Base-by-base conservation (phyloP, 2,797 vertebrate genomes). In the Rhinella marina region DNA sequence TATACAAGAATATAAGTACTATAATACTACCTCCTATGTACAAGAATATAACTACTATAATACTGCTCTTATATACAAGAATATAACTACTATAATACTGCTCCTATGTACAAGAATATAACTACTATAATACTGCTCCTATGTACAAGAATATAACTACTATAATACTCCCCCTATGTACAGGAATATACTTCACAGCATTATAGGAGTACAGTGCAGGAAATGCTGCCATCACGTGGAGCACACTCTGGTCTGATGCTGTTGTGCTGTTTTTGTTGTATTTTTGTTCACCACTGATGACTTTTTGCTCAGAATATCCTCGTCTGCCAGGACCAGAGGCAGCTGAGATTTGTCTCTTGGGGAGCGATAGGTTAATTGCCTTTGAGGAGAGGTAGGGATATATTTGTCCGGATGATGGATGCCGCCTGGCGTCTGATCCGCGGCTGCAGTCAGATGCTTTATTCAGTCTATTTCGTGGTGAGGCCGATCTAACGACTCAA, bases 361-460 rank as follows among this genome's bases (percentile, higher is more conserved):
- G 57, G 4, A 70, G 75, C 23, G 76, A 75, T 25, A 6, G 62
- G 54, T 81, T 81, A 88, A 75, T 88, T 88, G 68, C 48, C 17
- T n/a, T 32, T 29, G 72, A 81, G 27, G 75, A 48, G 75, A 50
- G 76, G 41, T 62, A n/a, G n/a, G 80, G 29, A 10, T 78, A 32
- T 16, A 25, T 23, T 21, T 77, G 16, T 32, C 54, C 41, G 57
- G 41, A n/a, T 82, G 70, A 17, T 21, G 5, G 80, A 23, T 62
- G 81, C 25, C 41, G 62, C 21, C 9, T 11, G 23, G 29, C 56
- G 25, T 66, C 14, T 48, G 73, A 23, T 76, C 41, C 56, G 59
- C n/a, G 6, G 29, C 29, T 16, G 48, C 78, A 72, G 50, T 41
- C 11, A 81, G 41, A 32, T 70, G 13, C 32, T 76, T 32, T 12